These are phyloP conservation scores for Hormaphis cornu DNA, from an alignment of 1,140 invertebrate genomes.

Conservation along the genomic window DNA sequence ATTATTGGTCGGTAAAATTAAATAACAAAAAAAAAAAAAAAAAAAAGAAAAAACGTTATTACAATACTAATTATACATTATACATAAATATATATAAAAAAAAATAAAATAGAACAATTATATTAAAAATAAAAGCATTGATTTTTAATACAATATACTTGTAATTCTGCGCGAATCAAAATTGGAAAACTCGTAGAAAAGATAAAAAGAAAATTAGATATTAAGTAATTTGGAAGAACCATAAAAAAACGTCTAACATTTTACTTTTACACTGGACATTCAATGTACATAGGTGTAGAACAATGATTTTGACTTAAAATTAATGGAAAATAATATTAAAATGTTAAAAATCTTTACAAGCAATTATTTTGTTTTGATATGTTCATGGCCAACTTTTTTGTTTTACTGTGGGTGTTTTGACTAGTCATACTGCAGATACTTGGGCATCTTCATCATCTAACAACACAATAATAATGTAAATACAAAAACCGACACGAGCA, in stretches of 20 bases:
- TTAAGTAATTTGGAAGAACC: slow-evolving; percentile 1
- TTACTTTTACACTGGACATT: not conserved
- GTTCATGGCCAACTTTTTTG: slow-evolving; percentile 23
- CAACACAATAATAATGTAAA: not conserved
- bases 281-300: not conserved
- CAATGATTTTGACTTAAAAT: slow-evolving; percentile 14
- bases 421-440: slow-evolving; percentile 29
- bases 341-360: slow-evolving; percentile 18
- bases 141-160: not conserved
- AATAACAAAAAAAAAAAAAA: slow-evolving; percentile 22
- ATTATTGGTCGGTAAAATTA: slow-evolving; percentile 22
- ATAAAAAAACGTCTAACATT: not conserved
- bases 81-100: slow-evolving; percentile 12
- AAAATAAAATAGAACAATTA: not conserved
- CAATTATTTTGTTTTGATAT: slow-evolving; percentile 23
- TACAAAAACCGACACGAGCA: not conserved
- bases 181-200: slow-evolving; percentile 23
- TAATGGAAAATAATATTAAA: slow-evolving; percentile 6
- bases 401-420: slow-evolving; percentile 2
- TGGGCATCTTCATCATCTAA: slow-evolving; percentile 22
- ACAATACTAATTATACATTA: not conserved
- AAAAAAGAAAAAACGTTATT: not conserved
- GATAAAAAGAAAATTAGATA: slow-evolving; percentile 27
- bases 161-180: not conserved
- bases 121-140: not conserved